Conservation (phyloP, 1,140 invertebrate genomes). For the Drosophila prosaltans region DNA sequence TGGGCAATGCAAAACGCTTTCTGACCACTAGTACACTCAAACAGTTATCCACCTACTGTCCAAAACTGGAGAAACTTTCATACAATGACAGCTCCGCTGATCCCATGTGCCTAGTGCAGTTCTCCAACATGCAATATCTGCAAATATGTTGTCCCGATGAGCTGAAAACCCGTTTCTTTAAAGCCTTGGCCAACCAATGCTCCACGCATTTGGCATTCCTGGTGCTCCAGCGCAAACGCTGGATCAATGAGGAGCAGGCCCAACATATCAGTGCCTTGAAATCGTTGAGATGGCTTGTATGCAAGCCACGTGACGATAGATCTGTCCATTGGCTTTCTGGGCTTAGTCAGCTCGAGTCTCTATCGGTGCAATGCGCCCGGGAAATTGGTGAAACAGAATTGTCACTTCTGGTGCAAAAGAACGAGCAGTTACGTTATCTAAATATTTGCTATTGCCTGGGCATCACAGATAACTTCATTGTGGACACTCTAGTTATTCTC, state of each 20-base stretch:
- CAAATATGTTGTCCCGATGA: conserved; percentile 65
- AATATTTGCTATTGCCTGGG: conserved; percentile 70
- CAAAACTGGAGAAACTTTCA: conserved; percentile 50
- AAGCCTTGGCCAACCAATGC: conserved; percentile 40
- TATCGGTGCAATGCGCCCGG: conserved; percentile 59
- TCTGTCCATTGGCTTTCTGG: conserved; percentile 51
- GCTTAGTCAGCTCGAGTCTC: conserved; percentile 52
- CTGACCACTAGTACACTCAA: conserved; percentile 57
- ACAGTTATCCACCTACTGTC: conserved; percentile 49
- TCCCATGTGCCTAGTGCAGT: conserved; percentile 51
- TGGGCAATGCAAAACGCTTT: conserved; percentile 61
- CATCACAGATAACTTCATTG: conserved; percentile 58
- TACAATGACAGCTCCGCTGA: conserved; percentile 66
- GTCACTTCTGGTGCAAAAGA: conserved; percentile 48
- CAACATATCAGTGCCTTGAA: conserved; percentile 54
- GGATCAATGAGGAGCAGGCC: conserved; percentile 66
- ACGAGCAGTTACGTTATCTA: conserved; percentile 57
- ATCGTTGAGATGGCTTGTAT: conserved; percentile 58
- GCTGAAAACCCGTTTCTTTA: conserved; percentile 53
- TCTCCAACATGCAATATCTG: conserved; percentile 52
- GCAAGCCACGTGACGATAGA: conserved; percentile 59
- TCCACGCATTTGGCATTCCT: conserved; percentile 49
- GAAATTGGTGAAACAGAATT: conserved; percentile 60
- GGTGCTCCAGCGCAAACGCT: conserved; percentile 61
- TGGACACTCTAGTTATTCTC: conserved; percentile 47